phyloP scores from a whole-genome alignment of 2,888 invertebrate genomes.

The Callinectes sapidus region DNA sequence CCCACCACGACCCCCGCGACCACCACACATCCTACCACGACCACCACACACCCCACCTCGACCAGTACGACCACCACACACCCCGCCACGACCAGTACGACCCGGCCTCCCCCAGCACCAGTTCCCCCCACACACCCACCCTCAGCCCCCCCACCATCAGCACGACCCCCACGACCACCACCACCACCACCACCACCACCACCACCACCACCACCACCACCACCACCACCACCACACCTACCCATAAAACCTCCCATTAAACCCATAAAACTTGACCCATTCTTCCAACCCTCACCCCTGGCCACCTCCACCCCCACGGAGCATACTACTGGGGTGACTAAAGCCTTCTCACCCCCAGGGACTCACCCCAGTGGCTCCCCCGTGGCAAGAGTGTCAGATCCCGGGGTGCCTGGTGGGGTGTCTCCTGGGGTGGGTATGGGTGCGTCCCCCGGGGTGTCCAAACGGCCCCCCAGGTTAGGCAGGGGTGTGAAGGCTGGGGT shows the following conservation, averaged over 20 bases:
- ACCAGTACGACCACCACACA: too few relatives aligned
- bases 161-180: background rate
- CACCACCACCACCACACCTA: too few relatives aligned
- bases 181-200: background rate
- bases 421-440: background rate
- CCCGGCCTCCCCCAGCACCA: background rate
- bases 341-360: background rate
- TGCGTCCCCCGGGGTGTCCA: background rate
- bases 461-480: background rate
- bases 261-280: background rate
- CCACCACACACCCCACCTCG: too few relatives aligned
- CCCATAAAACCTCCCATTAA: background rate
- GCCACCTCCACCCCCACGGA: conserved; percentile 51
- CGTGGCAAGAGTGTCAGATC: background rate
- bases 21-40: too few relatives aligned
- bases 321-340: background rate
- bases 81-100: too few relatives aligned
- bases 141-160: background rate
- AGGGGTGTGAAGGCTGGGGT: background rate
- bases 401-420: background rate
- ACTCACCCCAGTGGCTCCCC: background rate
- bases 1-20: too few relatives aligned
- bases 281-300: background rate
- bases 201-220: background rate
- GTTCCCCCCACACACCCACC: background rate